Base-by-base conservation (phyloP, 2,888 invertebrate genomes). In the Agrotis exclamationis region DNA sequence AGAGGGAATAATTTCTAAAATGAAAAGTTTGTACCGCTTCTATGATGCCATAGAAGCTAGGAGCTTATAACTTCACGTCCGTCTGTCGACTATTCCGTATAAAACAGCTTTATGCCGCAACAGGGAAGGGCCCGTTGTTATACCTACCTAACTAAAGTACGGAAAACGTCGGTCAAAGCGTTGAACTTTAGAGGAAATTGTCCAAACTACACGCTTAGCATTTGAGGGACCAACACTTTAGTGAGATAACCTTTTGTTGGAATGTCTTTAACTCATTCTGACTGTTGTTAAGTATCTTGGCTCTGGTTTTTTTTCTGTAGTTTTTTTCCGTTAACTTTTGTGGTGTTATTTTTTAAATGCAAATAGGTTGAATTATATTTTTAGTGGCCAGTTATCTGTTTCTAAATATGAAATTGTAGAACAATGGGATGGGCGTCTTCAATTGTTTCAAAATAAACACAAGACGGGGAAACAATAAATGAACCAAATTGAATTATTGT, bases 171-270 rank as follows among this genome's bases (percentile, higher is more conserved):
- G 83, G 87, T 82, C 82, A 86, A 90, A 90, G 86, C 81, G 87
- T 88, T 83, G 76, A 90, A 89, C 86, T 90, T 90, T 88, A 87
- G 74, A 86, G 77, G 86, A 87, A 90, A 89, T 87, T 85, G 87
- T 85, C 77, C 79, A 88, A 88, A 88, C 88, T 85, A 86, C 83
- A 50, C 67, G 85, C 82, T 87, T 83, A 85, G 84, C 86, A 85
- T 89, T 89, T 87, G 81, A 86, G 79, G 80, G 84, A 82, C 85
- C 76, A 79, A 79, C 87, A 76, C 83, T 86, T 85, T 84, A 85
- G 85, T 73, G 74, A 84, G 74, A 79, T 85, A 80, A 85, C 86
- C 86, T 86, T 88, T 88, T 85, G 87, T 83, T 82, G 83, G 87
- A 88, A 89, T 89, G 88, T 85, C 76, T 84, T 85, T 86, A 82